phyloP scores from a whole-genome alignment of 1,140 invertebrate species.

The Parasteatoda tepidariorum region DNA sequence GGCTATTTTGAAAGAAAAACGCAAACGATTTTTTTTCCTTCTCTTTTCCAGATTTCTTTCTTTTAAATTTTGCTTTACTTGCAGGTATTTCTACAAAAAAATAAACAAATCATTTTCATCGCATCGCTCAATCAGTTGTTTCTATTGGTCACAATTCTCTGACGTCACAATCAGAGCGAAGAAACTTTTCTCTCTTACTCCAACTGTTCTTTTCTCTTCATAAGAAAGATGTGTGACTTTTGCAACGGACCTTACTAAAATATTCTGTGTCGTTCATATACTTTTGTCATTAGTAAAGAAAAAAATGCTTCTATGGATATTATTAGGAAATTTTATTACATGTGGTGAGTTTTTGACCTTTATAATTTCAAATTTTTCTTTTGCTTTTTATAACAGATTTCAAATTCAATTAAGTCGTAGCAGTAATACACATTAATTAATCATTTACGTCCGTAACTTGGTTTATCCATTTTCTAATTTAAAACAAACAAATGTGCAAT shows the following conservation, averaged over 20 bases:
- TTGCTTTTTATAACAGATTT: no score
- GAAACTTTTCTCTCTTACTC: conserved; percentile 38
- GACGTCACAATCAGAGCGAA: conserved; percentile 24
- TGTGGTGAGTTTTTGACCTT: conserved; percentile 1
- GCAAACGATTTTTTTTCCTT: no score
- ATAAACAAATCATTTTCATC: conserved; percentile 25
- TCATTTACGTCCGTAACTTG: no score
- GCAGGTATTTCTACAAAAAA: no score
- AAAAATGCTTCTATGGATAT: conserved; percentile 52
- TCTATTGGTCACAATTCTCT: conserved; percentile 14
- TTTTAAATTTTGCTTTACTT: no score
- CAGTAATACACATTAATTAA: no score
- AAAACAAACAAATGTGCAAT: no score
- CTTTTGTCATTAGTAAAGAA: conserved; percentile 20
- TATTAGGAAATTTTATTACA: conserved; percentile 9
- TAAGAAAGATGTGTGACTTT: conserved; percentile 33
- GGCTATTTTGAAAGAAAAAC: no score
- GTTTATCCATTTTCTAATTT: no score
- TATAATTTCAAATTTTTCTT: neutral
- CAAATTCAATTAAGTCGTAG: no score
- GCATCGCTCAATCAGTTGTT: neutral
- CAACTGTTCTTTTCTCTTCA: conserved; percentile 9
- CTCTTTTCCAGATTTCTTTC: no score
- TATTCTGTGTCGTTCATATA: neutral
- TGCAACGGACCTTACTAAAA: conserved; percentile 12